A percentile compares a stretch with the other conserved stretches of the same genome.
These are phyloP conservation scores for Poicephalus gulielmi DNA, from an alignment of 2,113 vertebrate genomes.

Conservation along the genomic window DNA sequence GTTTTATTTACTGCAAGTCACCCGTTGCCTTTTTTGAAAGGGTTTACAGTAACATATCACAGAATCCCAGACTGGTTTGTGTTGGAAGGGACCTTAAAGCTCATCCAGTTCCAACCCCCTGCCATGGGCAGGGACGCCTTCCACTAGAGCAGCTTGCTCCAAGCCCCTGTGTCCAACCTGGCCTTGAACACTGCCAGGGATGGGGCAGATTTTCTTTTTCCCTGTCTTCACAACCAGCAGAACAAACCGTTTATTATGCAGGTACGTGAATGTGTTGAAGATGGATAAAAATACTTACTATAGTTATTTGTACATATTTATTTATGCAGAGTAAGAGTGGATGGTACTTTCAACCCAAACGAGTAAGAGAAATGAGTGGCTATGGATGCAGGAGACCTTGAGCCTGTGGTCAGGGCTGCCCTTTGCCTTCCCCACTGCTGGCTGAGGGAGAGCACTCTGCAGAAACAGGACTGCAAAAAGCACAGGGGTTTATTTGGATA, in stretches of 20 bases:
- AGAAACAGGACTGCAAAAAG: neutral
- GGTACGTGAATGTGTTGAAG: neutral
- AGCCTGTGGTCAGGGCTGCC: neutral
- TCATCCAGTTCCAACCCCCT: neutral
- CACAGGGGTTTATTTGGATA: neutral
- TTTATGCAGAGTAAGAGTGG: neutral
- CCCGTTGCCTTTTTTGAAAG: neutral
- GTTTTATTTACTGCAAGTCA: neutral
- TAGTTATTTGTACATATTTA: neutral
- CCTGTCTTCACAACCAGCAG: neutral
- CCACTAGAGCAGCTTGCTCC: neutral
- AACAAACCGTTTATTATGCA: neutral
- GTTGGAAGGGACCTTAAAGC: neutral
- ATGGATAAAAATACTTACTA: neutral
- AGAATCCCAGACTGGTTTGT: neutral
- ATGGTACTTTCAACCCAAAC: neutral
- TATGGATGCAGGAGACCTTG: neutral
- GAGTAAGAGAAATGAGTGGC: neutral
- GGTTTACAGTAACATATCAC: neutral
- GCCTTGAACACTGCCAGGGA: neutral
- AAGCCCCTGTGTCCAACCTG: neutral
- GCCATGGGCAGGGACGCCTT: neutral
- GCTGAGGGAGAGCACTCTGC: neutral
- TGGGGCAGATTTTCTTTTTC: neutral
- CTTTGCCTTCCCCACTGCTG: neutral